phyloP scores from a whole-genome alignment of 1,140 invertebrate species.

The Pseudomyrmex dendroicus region DNA sequence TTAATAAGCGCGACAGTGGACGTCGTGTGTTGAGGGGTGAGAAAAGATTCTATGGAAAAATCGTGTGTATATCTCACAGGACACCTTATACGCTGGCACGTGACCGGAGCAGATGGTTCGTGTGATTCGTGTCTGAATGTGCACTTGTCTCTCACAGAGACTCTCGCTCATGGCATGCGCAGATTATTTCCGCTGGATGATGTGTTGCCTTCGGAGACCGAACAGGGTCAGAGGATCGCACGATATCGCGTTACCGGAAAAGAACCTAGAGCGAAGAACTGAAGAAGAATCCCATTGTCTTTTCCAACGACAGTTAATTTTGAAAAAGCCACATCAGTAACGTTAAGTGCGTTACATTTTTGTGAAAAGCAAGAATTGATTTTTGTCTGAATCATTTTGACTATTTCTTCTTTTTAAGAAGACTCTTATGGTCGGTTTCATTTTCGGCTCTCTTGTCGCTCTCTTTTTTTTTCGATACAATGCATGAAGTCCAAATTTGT shows the following conservation, averaged over 20 bases:
- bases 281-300: no score
- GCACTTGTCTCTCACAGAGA: constrained; percentile 46
- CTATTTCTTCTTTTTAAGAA: no score
- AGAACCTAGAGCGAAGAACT: no score
- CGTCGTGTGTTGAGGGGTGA: not conserved
- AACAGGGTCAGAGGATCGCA: constrained; percentile 68
- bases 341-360: no score
- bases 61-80: not conserved
- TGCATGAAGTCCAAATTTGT: no score
- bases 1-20: not conserved
- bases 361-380: no score
- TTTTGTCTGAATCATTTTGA: no score
- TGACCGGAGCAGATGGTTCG: constrained; percentile 42
- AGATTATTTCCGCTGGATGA: constrained; percentile 73
- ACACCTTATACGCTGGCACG: constrained; percentile 53
- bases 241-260: constrained; percentile 74
- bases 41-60: not conserved
- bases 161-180: constrained; percentile 32
- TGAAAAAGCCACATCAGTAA: no score
- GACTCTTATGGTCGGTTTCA: no score
- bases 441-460: no score
- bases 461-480: no score
- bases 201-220: constrained; percentile 68
- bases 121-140: constrained; percentile 32
- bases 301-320: no score